These are phyloP conservation scores for Pseudorasbora parva DNA, from an alignment of 2,113 vertebrate species.

Conservation along the genomic window DNA sequence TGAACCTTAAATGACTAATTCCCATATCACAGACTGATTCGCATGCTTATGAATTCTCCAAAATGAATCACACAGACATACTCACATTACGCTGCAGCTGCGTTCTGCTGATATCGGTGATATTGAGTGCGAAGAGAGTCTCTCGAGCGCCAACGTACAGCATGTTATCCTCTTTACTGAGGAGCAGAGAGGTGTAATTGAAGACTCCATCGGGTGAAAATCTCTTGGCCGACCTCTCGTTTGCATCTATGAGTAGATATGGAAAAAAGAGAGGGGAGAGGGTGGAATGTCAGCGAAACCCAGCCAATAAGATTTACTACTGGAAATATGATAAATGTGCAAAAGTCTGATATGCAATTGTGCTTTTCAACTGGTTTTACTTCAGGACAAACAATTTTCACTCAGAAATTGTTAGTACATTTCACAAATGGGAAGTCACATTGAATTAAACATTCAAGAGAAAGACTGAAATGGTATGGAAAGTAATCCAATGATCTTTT, in stretches of 20 bases:
- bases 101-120: slow-evolving; percentile 72
- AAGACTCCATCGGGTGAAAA: slow-evolving; percentile 77
- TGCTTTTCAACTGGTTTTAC: neutral
- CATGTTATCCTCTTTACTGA: slow-evolving; percentile 80
- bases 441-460: no score
- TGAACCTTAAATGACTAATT: neutral
- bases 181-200: slow-evolving; percentile 87
- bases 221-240: slow-evolving; percentile 75
- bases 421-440: no score
- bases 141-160: slow-evolving; percentile 89
- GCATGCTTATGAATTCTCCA: slow-evolving; percentile 12
- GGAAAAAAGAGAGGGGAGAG: slow-evolving; percentile 32
- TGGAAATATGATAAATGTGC: slow-evolving; percentile 23
- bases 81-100: slow-evolving; percentile 81
- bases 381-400: neutral
- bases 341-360: neutral
- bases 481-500: no score
- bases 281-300: slow-evolving; percentile 39
- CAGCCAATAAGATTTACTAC: slow-evolving; percentile 6
- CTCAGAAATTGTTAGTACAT: no score
- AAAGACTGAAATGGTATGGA: no score
- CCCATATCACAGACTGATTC: slow-evolving; percentile 14
- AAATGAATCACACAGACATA: neutral
- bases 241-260: slow-evolving; percentile 68
- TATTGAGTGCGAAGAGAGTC: slow-evolving; percentile 83